These are phyloP conservation scores for Sebastes diaconus DNA, from an alignment of 2,797 vertebrate species.

Conservation along the genomic window DNA sequence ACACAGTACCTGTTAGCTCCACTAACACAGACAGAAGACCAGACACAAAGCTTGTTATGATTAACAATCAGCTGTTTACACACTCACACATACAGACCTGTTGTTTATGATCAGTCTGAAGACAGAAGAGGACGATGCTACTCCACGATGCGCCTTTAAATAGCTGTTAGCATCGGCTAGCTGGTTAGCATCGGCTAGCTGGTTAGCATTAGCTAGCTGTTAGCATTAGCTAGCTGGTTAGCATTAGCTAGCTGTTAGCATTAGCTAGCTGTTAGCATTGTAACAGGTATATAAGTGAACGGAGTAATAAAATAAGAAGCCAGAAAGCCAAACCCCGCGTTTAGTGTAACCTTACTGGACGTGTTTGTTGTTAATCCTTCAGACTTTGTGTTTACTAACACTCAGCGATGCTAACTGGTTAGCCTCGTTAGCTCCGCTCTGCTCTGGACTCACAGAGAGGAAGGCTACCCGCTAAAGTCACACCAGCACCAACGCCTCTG, in stretches of 20 bases:
- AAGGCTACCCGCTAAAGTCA: background rate
- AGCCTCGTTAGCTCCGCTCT: constrained; percentile 18
- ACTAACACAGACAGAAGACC: background rate
- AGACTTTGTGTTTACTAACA: background rate
- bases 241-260: background rate
- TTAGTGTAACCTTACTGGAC: fast-evolving
- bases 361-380: background rate
- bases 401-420: too few relatives aligned
- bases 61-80: too few relatives aligned
- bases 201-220: constrained; percentile 23
- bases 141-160: background rate
- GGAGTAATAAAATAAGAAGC: background rate
- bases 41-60: fast-evolving
- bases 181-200: constrained; percentile 30
- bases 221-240: too few relatives aligned
- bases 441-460: background rate
- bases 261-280: constrained; percentile 8
- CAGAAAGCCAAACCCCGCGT: background rate
- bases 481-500: constrained; percentile 19
- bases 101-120: background rate
- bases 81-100: constrained; percentile 13
- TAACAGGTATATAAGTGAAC: background rate
- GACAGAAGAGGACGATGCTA: background rate
- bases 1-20: background rate
- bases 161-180: too few relatives aligned